Evolutionary conservation across 2,113 vertebrate genomes (phyloP).

Genomic region (Orthonyx spaldingii): DNA sequence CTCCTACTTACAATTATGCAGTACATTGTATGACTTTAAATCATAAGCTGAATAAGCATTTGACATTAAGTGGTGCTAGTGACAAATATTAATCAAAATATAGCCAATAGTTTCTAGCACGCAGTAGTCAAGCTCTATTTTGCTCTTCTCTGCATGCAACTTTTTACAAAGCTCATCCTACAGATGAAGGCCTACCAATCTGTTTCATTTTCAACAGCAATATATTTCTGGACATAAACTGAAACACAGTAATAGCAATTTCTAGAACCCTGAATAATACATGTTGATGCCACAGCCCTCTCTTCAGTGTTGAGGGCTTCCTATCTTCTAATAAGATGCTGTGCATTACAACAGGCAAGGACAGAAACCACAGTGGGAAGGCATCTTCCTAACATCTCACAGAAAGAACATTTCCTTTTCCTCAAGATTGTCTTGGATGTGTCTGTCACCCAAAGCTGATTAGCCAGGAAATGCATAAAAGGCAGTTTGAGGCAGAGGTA

Average conservation of each 20-base stretch:
- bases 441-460: not conserved
- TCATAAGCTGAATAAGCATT: constrained; percentile 39
- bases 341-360: not conserved
- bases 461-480: not conserved
- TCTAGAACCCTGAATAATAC: not conserved
- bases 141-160: not conserved
- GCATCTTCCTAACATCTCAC: not conserved
- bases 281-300: not conserved
- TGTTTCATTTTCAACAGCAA: not conserved
- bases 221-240: not conserved
- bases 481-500: not conserved
- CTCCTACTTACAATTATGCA: constrained; percentile 22
- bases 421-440: not conserved
- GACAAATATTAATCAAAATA: constrained; percentile 56
- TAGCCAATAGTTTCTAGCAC: not conserved
- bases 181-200: not conserved
- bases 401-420: not conserved
- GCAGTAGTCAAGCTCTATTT: not conserved
- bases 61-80: constrained; percentile 49
- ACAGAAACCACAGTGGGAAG: not conserved
- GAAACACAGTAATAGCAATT: not conserved
- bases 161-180: not conserved
- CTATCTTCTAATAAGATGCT: not conserved
- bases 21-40: constrained; percentile 3
- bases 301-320: not conserved